phyloP scores from a whole-genome alignment of 2,888 invertebrate species.

The Oligia fasciuncula region DNA sequence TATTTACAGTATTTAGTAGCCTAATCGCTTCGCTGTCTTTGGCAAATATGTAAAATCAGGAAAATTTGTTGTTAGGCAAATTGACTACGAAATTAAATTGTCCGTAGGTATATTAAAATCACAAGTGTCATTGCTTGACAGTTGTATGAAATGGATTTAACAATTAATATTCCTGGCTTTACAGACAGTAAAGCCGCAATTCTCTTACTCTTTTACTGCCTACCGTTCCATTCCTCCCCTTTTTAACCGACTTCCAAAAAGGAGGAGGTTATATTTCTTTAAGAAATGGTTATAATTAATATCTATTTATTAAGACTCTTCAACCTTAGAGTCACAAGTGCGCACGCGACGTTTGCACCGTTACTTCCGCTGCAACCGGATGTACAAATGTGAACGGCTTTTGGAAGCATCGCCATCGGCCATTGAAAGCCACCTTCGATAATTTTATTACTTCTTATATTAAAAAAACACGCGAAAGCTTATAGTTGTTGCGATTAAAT shows the following conservation, averaged over 20 bases:
- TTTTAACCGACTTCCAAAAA: no score
- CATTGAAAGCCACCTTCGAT: slow-evolving; percentile 41
- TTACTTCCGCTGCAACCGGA: slow-evolving; percentile 82
- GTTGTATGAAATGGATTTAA: no score
- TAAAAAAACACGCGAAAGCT: slow-evolving; percentile 13
- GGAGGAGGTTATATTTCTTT: background rate
- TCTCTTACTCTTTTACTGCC: background rate
- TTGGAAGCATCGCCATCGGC: slow-evolving; percentile 48
- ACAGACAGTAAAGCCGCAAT: background rate
- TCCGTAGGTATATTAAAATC: no score
- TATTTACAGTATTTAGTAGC: background rate
- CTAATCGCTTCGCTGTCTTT: background rate
- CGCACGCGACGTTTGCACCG: slow-evolving; percentile 79
- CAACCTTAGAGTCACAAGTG: slow-evolving; percentile 57
- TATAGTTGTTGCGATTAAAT: slow-evolving; percentile 20
- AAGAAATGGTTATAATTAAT: background rate
- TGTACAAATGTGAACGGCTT: slow-evolving; percentile 68
- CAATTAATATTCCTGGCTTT: no score
- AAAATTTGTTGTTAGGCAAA: background rate
- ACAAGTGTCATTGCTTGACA: no score
- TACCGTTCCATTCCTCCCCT: no score
- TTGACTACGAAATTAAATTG: background rate
- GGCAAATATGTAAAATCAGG: background rate
- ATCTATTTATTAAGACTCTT: background rate
- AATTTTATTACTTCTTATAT: slow-evolving; percentile 33